phyloP scores from a whole-genome alignment of 2,888 invertebrate species.

The Meiosimyza decipiens region DNA sequence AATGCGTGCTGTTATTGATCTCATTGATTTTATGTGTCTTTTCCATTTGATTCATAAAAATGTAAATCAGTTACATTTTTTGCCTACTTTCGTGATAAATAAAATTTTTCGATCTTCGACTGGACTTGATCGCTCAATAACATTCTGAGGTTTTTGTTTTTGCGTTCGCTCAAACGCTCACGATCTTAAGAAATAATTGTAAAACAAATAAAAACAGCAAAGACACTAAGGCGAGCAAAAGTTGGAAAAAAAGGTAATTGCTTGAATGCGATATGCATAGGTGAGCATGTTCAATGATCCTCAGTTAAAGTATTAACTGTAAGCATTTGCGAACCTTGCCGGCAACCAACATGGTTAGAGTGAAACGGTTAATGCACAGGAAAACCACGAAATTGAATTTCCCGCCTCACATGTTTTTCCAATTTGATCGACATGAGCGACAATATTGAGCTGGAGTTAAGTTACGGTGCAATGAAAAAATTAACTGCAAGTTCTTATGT shows the following conservation, averaged over 20 bases:
- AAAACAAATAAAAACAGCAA: slow-evolving; percentile 34
- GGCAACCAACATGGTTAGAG: background rate
- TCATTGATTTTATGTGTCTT: slow-evolving; percentile 30
- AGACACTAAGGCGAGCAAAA: slow-evolving; percentile 6
- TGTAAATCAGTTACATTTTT: background rate
- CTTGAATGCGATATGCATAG: slow-evolving; percentile 62
- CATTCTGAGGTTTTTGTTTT: slow-evolving; percentile 56
- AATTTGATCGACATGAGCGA: slow-evolving; percentile 39
- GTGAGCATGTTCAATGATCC: slow-evolving; percentile 64
- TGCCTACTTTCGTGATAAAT: background rate
- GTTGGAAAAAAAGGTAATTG: slow-evolving; percentile 26
- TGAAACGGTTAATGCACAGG: slow-evolving; percentile 52
- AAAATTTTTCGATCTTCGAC: background rate
- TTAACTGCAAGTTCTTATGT: background rate
- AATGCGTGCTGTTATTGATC: slow-evolving; percentile 46
- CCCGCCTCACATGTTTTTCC: slow-evolving; percentile 62
- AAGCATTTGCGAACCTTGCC: background rate
- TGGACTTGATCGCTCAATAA: slow-evolving; percentile 51
- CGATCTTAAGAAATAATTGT: slow-evolving; percentile 21
- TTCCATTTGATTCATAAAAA: too few relatives aligned
- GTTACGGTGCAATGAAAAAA: slow-evolving; percentile 46
- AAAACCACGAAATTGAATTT: slow-evolving; percentile 67
- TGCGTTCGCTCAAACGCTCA: slow-evolving; percentile 4
- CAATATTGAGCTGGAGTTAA: slow-evolving; percentile 27
- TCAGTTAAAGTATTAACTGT: slow-evolving; percentile 12